Percentiles rank a stretch among this genome's conserved stretches.
These are phyloP conservation scores for Allygus modestus DNA, from an alignment of 2,888 invertebrate species.

Conservation along the genomic window DNA sequence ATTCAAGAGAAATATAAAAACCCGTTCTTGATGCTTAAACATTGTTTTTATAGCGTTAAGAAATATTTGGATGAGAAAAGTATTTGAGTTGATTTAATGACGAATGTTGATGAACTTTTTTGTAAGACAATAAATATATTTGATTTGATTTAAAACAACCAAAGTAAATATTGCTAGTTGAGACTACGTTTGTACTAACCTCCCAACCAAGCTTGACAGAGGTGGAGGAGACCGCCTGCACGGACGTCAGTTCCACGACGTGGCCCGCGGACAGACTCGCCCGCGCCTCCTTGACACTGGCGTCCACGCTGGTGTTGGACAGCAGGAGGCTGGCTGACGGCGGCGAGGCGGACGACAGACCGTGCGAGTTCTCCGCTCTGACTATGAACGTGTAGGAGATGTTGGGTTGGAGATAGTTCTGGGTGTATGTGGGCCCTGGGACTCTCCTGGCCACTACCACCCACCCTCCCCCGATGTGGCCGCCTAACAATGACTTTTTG, in stretches of 20 bases:
- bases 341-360: slow-evolving; percentile 84
- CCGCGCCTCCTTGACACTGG: slow-evolving; percentile 82
- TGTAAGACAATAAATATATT: no score
- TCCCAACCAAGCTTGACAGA: slow-evolving; percentile 94
- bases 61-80: no score
- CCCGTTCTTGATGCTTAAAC: no score
- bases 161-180: no score
- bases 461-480: slow-evolving; percentile 78
- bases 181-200: slow-evolving; percentile 75
- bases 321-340: slow-evolving; percentile 82
- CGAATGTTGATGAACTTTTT: no score
- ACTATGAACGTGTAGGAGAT: slow-evolving; percentile 93
- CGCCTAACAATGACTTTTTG: slow-evolving; percentile 65
- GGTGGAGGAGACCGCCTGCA: slow-evolving; percentile 89
- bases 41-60: no score
- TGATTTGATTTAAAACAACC: no score
- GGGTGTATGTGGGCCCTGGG: slow-evolving; percentile 84
- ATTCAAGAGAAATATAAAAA: no score
- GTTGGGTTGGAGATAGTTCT: slow-evolving; percentile 85
- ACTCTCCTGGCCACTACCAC: slow-evolving; percentile 81
- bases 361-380: slow-evolving; percentile 93
- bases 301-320: slow-evolving; percentile 61
- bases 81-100: no score
- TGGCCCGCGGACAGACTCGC: slow-evolving; percentile 85
- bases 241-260: slow-evolving; percentile 89